phyloP scores from a whole-genome alignment of 2,797 vertebrate species.

The Pempheris klunzingeri region DNA sequence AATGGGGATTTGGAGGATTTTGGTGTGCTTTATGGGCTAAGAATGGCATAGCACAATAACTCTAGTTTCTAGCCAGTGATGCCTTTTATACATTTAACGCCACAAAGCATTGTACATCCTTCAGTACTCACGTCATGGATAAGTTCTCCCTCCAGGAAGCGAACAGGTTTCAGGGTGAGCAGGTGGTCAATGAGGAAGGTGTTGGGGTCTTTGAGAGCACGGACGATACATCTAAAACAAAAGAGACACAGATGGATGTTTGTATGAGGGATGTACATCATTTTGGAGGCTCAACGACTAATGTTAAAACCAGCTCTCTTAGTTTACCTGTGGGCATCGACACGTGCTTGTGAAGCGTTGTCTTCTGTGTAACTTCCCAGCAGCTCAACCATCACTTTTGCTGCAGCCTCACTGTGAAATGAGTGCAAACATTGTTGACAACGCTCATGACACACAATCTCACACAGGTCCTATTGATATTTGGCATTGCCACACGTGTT shows the following conservation, averaged over 20 bases:
- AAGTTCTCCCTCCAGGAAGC: constrained; percentile 98
- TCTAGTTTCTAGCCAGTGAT: neutral
- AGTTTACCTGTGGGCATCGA: constrained; percentile 95
- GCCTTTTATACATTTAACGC: neutral
- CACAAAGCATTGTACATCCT: neutral
- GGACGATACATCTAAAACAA: constrained; percentile 93
- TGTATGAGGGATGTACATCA: neutral
- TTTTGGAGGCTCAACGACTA: neutral
- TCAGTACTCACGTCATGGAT: constrained; percentile 95
- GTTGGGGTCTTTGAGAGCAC: constrained; percentile 96
- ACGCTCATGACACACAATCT: neutral
- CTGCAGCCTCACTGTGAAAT: constrained; percentile 90
- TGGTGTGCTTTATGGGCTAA: neutral
- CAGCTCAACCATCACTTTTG: constrained; percentile 98
- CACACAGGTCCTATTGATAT: too few relatives aligned
- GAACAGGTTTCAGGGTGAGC: constrained; percentile 96
- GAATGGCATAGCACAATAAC: too few relatives aligned
- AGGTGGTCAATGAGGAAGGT: constrained; percentile 98
- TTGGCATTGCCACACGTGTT: too few relatives aligned
- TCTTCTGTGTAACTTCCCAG: constrained; percentile 99
- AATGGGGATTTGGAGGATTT: too few relatives aligned
- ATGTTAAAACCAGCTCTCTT: neutral
- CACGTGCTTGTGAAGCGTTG: constrained; percentile 97
- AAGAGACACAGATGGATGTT: neutral
- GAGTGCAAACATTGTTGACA: constrained; percentile 36